Evolutionary conservation across 2,797 vertebrate species (phyloP).

Genomic region (Mormyrus proboscirostris): DNA sequence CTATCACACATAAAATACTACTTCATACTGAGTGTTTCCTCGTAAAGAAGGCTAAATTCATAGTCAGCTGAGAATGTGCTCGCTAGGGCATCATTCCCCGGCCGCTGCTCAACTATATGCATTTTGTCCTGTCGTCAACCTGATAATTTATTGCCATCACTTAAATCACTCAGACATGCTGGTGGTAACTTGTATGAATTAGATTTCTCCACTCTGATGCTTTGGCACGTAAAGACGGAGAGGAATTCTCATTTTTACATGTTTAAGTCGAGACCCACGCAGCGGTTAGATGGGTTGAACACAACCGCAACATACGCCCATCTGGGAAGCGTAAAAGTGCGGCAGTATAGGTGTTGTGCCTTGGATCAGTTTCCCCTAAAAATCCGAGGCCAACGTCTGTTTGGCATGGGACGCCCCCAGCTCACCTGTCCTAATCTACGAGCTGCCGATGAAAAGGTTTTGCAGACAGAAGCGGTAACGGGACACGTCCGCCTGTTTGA

Average conservation of each 20-base stretch:
- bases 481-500: neutral
- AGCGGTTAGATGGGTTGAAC: neutral
- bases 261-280: neutral
- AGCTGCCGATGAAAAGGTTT: neutral
- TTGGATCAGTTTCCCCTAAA: neutral
- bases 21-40: neutral
- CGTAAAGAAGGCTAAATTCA: neutral
- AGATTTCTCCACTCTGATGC: neutral
- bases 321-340: neutral
- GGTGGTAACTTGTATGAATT: neutral
- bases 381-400: neutral
- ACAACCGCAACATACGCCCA: neutral
- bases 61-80: neutral
- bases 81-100: neutral
- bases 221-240: neutral
- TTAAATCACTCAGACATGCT: neutral
- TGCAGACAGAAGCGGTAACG: constrained; percentile 10
- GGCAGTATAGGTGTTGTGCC: neutral
- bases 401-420: neutral
- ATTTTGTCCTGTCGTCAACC: neutral
- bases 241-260: neutral
- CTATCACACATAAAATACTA: neutral
- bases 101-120: neutral
- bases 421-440: neutral
- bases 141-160: neutral